Conservation (phyloP, 2,113 vertebrate species). For the Neomonachus schauinslandi region DNA sequence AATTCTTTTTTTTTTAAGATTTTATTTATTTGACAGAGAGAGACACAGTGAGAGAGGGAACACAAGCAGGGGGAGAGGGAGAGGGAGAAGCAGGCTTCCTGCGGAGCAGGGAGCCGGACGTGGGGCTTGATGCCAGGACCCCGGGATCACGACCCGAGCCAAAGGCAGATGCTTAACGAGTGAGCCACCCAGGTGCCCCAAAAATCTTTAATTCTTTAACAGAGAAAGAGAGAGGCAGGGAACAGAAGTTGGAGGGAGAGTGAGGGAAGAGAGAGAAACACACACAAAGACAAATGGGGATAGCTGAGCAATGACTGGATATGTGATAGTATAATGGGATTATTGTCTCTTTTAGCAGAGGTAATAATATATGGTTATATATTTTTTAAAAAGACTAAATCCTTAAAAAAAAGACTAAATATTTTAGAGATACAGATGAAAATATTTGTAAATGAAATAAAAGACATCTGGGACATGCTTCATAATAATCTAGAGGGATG, state of each 20-base stretch:
- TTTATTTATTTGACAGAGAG: too few species aligned
- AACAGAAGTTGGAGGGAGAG: background rate
- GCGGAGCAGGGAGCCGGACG: too few species aligned
- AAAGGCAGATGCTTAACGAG: too few species aligned
- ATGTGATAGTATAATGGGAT: background rate
- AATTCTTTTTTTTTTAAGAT: background rate
- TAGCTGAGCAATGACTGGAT: background rate
- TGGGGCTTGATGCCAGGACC: too few species aligned
- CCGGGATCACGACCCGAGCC: too few species aligned
- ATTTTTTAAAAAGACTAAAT: constrained; percentile 3
- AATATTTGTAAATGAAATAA: constrained; percentile 27
- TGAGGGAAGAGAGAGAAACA: background rate
- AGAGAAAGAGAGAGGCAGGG: background rate
- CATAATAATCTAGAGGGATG: background rate
- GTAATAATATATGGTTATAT: background rate
- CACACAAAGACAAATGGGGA: background rate
- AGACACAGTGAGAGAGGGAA: too few species aligned
- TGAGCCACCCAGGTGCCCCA: too few species aligned
- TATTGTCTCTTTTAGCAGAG: background rate
- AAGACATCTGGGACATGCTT: background rate
- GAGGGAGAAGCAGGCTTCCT: too few species aligned
- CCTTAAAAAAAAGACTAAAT: background rate
- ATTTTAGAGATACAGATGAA: constrained; percentile 8
- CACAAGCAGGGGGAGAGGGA: too few species aligned
- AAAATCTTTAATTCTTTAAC: background rate